Evolutionary conservation across 2,888 invertebrate species (phyloP).

Genomic region (Melangyna quadrimaculata): DNA sequence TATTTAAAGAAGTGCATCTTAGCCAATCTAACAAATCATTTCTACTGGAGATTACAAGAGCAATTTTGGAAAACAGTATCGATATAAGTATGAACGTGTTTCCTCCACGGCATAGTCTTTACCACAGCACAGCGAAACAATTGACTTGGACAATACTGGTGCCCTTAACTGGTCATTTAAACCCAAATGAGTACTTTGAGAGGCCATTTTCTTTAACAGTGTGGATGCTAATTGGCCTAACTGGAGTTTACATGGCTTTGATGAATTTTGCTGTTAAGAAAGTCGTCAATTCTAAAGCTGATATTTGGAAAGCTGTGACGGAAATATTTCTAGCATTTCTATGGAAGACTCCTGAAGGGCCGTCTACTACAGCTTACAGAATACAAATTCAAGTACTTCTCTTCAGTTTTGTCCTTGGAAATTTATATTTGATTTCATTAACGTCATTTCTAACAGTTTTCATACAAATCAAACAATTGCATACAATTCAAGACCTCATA

Average conservation of each 20-base stretch:
- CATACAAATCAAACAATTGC: background rate
- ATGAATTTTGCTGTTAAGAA: background rate
- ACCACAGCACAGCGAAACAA: background rate
- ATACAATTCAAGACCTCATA: conserved; percentile 22
- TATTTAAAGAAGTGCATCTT: background rate
- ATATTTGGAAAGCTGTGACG: conserved; percentile 5
- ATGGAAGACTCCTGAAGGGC: background rate
- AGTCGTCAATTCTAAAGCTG: no score
- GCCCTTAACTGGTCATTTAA: background rate
- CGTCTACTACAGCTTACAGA: background rate
- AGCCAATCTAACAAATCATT: background rate
- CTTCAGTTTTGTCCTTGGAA: conserved; percentile 4
- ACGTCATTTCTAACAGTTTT: conserved; percentile 38
- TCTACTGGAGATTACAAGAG: background rate
- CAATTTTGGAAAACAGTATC: background rate
- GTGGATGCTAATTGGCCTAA: background rate
- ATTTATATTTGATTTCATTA: background rate
- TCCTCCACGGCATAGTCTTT: background rate
- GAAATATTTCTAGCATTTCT: background rate
- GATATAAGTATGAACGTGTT: background rate
- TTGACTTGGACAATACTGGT: conserved; percentile 3
- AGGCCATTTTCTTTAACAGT: conserved; percentile 1
- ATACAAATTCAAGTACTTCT: conserved; percentile 14
- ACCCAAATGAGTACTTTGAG: conserved; percentile 21
- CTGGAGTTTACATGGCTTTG: background rate